These are phyloP conservation scores for Scaptomyza cyrtandrae DNA, from an alignment of 2,888 invertebrate species.

Conservation along the genomic window DNA sequence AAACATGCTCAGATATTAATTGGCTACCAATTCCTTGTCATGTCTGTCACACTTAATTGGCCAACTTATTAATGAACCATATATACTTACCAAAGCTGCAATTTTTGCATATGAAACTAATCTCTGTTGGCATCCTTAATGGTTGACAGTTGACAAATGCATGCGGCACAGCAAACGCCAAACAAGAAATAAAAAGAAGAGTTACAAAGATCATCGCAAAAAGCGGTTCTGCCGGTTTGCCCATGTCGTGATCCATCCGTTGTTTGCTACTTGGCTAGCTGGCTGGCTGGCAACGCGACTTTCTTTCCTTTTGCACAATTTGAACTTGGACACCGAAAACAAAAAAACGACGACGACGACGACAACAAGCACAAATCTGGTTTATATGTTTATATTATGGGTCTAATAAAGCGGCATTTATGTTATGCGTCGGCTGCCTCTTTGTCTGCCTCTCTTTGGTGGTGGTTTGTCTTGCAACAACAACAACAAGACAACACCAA, in stretches of 20 bases:
- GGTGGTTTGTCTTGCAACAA: constrained; percentile 24
- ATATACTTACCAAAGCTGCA: not conserved
- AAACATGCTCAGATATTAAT: constrained; percentile 39
- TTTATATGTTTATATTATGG: constrained; percentile 63
- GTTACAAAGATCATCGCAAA: constrained; percentile 47
- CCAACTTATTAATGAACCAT: constrained; percentile 11
- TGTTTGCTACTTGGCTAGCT: constrained; percentile 13
- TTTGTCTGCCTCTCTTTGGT: constrained; percentile 11
- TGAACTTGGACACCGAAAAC: constrained; percentile 73
- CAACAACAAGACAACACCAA: constrained; percentile 5
- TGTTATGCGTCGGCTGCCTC: constrained; percentile 27
- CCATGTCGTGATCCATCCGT: constrained; percentile 68
- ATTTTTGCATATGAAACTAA: constrained; percentile 41
- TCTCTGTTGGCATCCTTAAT: constrained; percentile 29
- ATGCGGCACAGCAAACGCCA: constrained; percentile 46
- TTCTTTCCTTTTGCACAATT: constrained; percentile 75
- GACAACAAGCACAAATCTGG: constrained; percentile 65
- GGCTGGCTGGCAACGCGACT: constrained; percentile 36
- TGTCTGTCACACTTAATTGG: constrained; percentile 32
- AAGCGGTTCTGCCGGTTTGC: constrained; percentile 77
- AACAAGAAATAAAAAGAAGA: constrained; percentile 30
- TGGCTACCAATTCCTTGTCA: constrained; percentile 33
- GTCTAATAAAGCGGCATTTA: constrained; percentile 69
- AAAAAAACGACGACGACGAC: constrained; percentile 2
- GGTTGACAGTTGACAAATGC: constrained; percentile 38